Evolutionary conservation across 2,113 vertebrate species (phyloP).

Genomic region (Terrapene triunguis): DNA sequence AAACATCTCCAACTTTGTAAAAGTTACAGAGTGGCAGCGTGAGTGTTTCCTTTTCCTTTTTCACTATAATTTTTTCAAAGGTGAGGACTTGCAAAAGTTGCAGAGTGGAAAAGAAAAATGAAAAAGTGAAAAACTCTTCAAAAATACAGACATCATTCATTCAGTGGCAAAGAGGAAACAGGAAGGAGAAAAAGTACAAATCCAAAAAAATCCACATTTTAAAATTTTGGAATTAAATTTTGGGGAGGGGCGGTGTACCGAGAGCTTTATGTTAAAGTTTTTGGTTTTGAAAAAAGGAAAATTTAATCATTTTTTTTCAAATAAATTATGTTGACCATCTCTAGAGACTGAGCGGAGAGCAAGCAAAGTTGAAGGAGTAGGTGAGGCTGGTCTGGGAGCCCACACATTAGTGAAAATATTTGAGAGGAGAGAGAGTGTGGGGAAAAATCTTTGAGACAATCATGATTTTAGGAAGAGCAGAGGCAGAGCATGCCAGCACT

Average conservation of each 20-base stretch:
- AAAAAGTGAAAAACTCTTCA: neutral
- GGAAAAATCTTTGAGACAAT: accelerated
- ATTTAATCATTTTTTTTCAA: neutral
- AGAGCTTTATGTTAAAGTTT: neutral
- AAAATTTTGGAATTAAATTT: neutral
- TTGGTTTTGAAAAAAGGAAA: accelerated
- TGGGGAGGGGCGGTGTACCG: no score
- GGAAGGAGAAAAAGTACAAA: neutral
- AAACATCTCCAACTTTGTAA: neutral
- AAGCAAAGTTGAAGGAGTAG: neutral
- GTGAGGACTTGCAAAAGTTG: neutral
- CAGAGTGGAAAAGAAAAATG: neutral
- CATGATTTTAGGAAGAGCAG: neutral
- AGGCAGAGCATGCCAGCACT: neutral
- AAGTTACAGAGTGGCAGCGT: neutral
- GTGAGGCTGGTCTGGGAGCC: neutral
- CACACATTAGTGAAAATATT: neutral
- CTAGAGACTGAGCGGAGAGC: neutral
- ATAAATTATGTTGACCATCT: neutral
- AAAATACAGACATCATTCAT: neutral
- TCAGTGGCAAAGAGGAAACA: neutral
- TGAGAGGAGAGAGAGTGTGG: neutral
- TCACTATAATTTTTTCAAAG: neutral
- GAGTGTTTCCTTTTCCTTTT: neutral
- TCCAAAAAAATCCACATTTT: neutral